These are phyloP conservation scores for Microplitis demolitor DNA, from an alignment of 1,140 invertebrate genomes.

Conservation along the genomic window DNA sequence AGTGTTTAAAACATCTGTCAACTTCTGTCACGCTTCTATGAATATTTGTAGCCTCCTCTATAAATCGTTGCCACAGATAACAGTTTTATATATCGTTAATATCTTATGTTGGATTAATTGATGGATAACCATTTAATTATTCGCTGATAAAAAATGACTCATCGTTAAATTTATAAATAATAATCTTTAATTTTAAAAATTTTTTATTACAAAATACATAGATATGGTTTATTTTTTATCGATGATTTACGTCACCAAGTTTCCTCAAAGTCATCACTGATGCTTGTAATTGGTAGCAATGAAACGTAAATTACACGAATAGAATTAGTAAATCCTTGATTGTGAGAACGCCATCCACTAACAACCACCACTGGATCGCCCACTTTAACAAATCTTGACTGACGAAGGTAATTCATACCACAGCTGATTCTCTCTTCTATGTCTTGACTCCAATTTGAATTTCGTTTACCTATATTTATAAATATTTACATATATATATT, in stretches of 20 bases:
- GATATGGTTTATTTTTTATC: too few relatives aligned
- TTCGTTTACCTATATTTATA: conserved; percentile 44
- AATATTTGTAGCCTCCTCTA: neutral
- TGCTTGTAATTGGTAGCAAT: conserved; percentile 32
- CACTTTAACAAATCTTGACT: conserved; percentile 67
- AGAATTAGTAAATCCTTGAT: conserved; percentile 79
- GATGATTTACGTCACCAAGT: conserved; percentile 14
- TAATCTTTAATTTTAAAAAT: neutral
- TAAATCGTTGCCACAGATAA: conserved; percentile 7
- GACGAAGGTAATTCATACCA: conserved; percentile 70
- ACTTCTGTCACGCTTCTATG: neutral
- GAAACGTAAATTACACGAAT: conserved; percentile 70
- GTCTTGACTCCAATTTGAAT: conserved; percentile 70
- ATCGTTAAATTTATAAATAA: neutral
- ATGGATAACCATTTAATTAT: neutral
- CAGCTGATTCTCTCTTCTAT: conserved; percentile 73
- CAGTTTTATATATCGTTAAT: neutral
- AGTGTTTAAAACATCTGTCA: neutral
- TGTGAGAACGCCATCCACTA: conserved; percentile 73
- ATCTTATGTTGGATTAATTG: neutral
- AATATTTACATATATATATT: neutral
- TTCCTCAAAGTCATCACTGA: conserved; percentile 25
- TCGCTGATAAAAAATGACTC: neutral
- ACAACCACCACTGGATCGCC: conserved; percentile 75
- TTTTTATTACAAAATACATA: too few relatives aligned